Conservation (phyloP, 1,140 invertebrate genomes). For the Uloborus diversus region DNA sequence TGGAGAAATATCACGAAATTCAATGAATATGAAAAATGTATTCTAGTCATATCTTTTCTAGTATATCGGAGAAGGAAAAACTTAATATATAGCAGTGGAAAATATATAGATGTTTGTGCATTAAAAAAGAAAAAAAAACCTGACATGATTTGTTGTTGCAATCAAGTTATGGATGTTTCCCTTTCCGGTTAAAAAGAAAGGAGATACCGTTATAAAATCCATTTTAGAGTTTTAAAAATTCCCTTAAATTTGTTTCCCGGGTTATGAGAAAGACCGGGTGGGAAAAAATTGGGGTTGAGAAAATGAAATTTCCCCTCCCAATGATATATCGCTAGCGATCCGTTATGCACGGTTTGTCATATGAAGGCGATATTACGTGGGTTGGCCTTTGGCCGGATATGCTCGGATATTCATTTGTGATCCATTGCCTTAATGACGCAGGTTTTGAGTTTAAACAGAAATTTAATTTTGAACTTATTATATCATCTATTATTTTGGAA, state of each 20-base stretch:
- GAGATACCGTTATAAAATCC: not conserved
- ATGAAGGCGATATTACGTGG: slow-evolving; percentile 15
- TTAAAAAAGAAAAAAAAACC: too few species aligned
- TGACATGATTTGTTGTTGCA: slow-evolving; percentile 10
- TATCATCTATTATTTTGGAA: too few species aligned
- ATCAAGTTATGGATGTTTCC: slow-evolving; percentile 1
- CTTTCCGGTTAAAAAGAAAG: not conserved
- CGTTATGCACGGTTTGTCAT: not conserved
- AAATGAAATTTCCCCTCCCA: slow-evolving; percentile 5
- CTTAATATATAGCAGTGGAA: too few species aligned
- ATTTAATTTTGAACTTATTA: too few species aligned
- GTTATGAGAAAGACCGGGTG: not conserved
- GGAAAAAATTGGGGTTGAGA: not conserved
- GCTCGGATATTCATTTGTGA: too few species aligned
- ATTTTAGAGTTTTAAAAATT: slow-evolving; percentile 28
- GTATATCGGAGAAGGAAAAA: too few species aligned
- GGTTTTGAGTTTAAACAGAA: too few species aligned
- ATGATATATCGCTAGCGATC: slow-evolving; percentile 28
- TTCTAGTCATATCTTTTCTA: too few species aligned
- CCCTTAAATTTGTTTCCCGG: slow-evolving; percentile 10
- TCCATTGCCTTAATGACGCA: too few species aligned
- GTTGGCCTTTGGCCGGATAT: not conserved
- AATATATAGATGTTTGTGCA: too few species aligned
- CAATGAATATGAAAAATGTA: too few species aligned
- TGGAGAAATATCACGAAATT: too few species aligned